A percentile compares a stretch with the other conserved stretches of the same genome.
phyloP scores from a whole-genome alignment of 2,888 invertebrate species.

The Dione juno region DNA sequence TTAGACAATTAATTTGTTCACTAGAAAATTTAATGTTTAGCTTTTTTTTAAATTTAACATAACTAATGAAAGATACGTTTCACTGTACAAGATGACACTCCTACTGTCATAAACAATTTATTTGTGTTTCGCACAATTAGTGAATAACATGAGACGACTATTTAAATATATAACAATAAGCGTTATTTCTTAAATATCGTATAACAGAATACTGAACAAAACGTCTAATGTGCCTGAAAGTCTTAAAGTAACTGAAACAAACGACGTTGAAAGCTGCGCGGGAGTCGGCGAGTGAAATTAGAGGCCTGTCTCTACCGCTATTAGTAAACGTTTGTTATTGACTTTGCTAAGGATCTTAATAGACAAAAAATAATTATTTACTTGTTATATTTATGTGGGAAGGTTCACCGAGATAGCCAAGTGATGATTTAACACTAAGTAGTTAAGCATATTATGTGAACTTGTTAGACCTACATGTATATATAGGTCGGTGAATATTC shows the following conservation, averaged over 20 bases:
- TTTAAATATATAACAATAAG: neutral
- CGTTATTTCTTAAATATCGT: neutral
- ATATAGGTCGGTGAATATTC: too few species aligned
- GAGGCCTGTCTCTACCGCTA: conserved; percentile 38
- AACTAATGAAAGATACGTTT: neutral
- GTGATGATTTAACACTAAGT: too few species aligned
- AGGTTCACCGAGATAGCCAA: too few species aligned
- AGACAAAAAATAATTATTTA: too few species aligned
- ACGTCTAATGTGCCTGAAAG: conserved; percentile 44
- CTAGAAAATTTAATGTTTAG: neutral
- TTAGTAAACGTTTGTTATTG: conserved; percentile 37
- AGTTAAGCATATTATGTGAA: too few species aligned
- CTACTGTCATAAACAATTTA: conserved; percentile 5
- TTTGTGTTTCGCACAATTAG: conserved; percentile 14
- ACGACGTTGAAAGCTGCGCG: conserved; percentile 56
- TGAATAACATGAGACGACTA: neutral
- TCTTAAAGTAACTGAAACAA: conserved; percentile 57
- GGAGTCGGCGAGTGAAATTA: conserved; percentile 49
- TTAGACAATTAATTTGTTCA: neutral
- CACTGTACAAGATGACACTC: neutral
- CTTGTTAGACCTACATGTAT: too few species aligned
- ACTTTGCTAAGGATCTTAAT: too few species aligned
- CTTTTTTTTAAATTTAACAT: neutral
- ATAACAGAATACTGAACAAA: conserved; percentile 41
- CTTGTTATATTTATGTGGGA: too few species aligned